Conservation (phyloP, 92 coral and sea anemone genomes). For the Epizoanthus rinbou region DNA sequence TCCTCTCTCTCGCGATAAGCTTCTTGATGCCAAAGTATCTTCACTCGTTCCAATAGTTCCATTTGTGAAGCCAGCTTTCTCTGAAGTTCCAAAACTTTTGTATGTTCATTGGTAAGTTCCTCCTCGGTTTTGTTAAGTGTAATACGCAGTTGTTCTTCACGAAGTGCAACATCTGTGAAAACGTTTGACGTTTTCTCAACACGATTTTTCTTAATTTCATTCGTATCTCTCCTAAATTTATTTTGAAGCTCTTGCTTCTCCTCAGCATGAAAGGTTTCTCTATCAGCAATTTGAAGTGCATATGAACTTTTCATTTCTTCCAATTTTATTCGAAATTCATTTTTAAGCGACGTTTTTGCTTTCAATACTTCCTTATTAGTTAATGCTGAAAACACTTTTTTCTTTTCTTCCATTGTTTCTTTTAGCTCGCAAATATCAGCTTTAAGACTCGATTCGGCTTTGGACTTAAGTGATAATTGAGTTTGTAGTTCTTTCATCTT, state of each 20-base stretch:
- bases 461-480: neutral
- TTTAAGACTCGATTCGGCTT: neutral
- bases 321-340: neutral
- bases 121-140: neutral
- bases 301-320: neutral
- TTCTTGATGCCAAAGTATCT: neutral
- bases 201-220: neutral
- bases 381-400: neutral
- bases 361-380: neutral
- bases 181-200: neutral
- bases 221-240: neutral
- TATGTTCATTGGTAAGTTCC: neutral
- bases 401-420: neutral
- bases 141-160: neutral
- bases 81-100: neutral
- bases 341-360: neutral
- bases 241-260: constrained; percentile 3
- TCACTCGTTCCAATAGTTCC: neutral
- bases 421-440: constrained; percentile 6
- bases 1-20: neutral
- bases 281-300: neutral
- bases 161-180: neutral
- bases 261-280: neutral
- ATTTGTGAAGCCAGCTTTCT: constrained; percentile 19
- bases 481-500: constrained; percentile 3